Evolutionary conservation across 2,888 invertebrate species (phyloP).

Genomic region (Eugnorisma glareosa): DNA sequence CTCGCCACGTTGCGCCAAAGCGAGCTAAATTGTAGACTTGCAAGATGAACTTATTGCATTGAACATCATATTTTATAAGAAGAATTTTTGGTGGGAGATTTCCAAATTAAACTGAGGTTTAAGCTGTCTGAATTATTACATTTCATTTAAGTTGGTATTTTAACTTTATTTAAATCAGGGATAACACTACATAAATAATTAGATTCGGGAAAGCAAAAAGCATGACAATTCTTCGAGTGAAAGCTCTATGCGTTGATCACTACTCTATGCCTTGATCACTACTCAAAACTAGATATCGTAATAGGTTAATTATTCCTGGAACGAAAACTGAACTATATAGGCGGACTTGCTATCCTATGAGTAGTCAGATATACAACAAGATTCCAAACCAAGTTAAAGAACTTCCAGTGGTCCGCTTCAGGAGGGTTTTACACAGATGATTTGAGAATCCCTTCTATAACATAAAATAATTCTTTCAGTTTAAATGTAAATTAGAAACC

Average conservation of each 20-base stretch:
- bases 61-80: slow-evolving; percentile 23
- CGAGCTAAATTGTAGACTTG: slow-evolving; percentile 47
- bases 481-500: too few relatives aligned
- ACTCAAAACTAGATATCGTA: too few relatives aligned
- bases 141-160: neutral
- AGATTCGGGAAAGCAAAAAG: neutral
- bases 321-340: too few relatives aligned
- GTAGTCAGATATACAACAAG: too few relatives aligned
- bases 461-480: too few relatives aligned
- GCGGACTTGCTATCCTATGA: too few relatives aligned
- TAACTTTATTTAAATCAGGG: neutral
- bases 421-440: too few relatives aligned
- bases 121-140: neutral
- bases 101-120: neutral
- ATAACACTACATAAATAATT: neutral
- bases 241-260: neutral
- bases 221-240: neutral
- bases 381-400: too few relatives aligned
- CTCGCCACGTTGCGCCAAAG: slow-evolving; percentile 50
- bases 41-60: slow-evolving; percentile 49
- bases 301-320: too few relatives aligned
- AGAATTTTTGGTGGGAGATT: neutral
- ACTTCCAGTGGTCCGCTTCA: too few relatives aligned
- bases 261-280: too few relatives aligned
- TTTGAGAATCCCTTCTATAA: too few relatives aligned